Conservation (phyloP, 37 sponge, comb jelly and placozoan species). For the Petrosia ficiformis region DNA sequence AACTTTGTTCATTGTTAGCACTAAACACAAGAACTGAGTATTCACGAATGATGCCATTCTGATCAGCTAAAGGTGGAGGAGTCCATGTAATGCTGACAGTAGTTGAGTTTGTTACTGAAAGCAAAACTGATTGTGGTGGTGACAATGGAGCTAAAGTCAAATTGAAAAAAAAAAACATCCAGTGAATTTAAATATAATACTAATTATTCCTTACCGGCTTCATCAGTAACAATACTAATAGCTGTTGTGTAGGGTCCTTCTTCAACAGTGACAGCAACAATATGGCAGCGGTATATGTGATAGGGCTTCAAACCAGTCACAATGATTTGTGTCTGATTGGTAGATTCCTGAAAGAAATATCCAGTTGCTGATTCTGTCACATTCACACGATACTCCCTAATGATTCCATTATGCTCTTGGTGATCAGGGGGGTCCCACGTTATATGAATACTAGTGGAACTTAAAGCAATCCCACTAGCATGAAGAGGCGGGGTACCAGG, state of each 20-base stretch:
- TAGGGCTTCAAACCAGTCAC: constrained; percentile 33
- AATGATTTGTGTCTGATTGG: constrained; percentile 2
- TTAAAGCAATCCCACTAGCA: background rate
- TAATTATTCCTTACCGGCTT: constrained; percentile 24
- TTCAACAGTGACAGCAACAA: constrained; percentile 25
- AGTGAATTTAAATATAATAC: background rate
- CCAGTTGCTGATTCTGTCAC: background rate
- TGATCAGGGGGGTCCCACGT: constrained; percentile 16
- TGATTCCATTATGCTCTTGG: constrained; percentile 30
- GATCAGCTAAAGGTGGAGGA: background rate
- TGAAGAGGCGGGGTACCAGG: constrained; percentile 16
- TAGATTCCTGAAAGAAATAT: background rate
- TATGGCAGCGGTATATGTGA: constrained; percentile 25
- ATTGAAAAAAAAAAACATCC: no score
- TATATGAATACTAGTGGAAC: constrained; percentile 2
- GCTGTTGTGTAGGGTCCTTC: constrained; percentile 17
- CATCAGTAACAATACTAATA: constrained; percentile 11
- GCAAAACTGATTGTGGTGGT: background rate
- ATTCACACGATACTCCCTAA: constrained; percentile 23
- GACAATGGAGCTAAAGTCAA: constrained; percentile 7
- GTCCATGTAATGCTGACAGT: background rate
- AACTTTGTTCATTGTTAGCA: no score
- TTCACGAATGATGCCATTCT: constrained; percentile 13
- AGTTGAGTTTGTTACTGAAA: background rate
- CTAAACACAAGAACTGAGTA: constrained; percentile 1